A percentile compares a stretch with the other conserved stretches of the same genome.
Conservation (phyloP, 2,113 vertebrate genomes). For the Coracopsis vasa region DNA sequence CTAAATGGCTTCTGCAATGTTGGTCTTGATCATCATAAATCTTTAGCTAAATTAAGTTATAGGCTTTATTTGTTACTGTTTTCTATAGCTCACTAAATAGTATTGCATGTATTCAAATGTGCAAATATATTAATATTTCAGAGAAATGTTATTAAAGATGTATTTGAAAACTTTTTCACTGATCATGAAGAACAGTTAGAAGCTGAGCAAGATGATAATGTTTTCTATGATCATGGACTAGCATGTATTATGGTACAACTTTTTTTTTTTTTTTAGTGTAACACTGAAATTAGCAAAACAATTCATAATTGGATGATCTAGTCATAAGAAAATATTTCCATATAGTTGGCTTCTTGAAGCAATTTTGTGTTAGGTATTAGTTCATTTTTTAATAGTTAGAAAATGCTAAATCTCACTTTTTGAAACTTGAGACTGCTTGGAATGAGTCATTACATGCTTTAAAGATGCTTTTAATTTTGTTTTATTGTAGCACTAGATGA, state of each 20-base stretch:
- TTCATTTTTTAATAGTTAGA: neutral
- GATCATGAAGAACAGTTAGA: neutral
- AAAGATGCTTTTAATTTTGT: neutral
- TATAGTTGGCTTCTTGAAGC: neutral
- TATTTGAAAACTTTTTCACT: conserved; percentile 22
- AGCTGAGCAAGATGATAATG: neutral
- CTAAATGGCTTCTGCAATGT: neutral
- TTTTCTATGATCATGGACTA: neutral
- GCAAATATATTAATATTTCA: neutral
- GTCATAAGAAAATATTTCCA: neutral
- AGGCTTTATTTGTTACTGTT: neutral
- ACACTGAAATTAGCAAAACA: neutral
- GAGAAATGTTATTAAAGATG: neutral
- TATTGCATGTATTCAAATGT: neutral
- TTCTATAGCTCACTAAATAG: neutral
- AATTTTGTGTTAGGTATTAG: neutral
- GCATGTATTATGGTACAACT: neutral
- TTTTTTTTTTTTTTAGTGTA: neutral
- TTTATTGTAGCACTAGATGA: neutral
- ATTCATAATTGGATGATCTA: neutral
- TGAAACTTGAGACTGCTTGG: neutral
- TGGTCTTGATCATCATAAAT: neutral
- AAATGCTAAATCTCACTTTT: neutral
- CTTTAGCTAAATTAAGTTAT: neutral
- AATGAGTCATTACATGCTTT: neutral